A percentile compares a stretch with the other conserved stretches of the same genome.
Conservation (phyloP, 2,113 vertebrate genomes). For the Caracal caracal region DNA sequence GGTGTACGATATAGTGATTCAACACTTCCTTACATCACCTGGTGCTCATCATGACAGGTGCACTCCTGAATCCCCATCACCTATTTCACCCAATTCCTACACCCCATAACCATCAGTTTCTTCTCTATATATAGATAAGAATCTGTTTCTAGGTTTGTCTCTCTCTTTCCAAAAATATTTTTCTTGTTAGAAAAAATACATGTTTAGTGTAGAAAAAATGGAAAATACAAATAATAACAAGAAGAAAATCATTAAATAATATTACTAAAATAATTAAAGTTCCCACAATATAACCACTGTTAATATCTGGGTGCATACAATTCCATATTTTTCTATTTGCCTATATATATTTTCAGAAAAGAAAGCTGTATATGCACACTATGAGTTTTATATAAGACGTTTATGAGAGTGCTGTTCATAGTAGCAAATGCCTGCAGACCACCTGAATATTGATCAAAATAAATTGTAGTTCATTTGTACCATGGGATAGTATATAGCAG, state of each 20-base stretch:
- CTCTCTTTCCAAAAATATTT: neutral
- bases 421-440: neutral
- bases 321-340: neutral
- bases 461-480: neutral
- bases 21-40: neutral
- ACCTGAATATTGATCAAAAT: neutral
- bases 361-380: neutral
- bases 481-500: neutral
- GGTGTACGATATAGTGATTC: neutral
- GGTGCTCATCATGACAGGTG: neutral
- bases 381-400: neutral
- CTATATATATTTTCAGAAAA: neutral
- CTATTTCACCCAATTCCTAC: too few species aligned
- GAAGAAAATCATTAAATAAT: neutral
- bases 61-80: neutral
- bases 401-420: neutral
- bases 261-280: neutral
- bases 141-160: neutral
- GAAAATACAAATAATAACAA: slow-evolving; percentile 48
- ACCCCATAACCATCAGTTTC: neutral
- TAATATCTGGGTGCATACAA: neutral
- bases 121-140: neutral
- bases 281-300: neutral
- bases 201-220: neutral
- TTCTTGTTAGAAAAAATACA: neutral